Conservation (phyloP, 1,140 invertebrate genomes). For the Rhyzopertha dominica region DNA sequence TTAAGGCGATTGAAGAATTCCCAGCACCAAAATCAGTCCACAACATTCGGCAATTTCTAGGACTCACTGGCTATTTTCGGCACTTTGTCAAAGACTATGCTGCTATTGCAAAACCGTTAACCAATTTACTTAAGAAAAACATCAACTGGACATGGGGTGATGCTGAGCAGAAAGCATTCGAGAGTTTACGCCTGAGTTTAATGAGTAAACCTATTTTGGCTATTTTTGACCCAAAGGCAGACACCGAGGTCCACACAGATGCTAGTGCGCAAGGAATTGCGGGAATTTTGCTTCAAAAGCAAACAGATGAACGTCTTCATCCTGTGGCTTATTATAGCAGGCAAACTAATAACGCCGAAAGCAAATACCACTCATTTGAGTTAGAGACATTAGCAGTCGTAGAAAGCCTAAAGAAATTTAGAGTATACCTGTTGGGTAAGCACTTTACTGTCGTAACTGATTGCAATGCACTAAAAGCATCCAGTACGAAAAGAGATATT, state of each 20-base stretch:
- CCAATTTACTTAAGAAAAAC: constrained; percentile 31
- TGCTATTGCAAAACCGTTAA: constrained; percentile 24
- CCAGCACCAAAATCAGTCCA: constrained; percentile 25
- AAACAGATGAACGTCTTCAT: constrained; percentile 22
- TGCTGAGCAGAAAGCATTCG: constrained; percentile 24
- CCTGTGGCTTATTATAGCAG: constrained; percentile 33
- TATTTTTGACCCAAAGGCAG: constrained; percentile 28
- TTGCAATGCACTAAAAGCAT: constrained; percentile 26
- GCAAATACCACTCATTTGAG: constrained; percentile 32
- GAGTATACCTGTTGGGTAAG: constrained; percentile 22
- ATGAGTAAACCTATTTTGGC: constrained; percentile 27
- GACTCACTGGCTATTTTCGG: constrained; percentile 31
- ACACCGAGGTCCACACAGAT: constrained; percentile 33
- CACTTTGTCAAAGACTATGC: constrained; percentile 30
- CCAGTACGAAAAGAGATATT: constrained; percentile 10
- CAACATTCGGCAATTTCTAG: constrained; percentile 28
- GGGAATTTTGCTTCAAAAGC: constrained; percentile 21
- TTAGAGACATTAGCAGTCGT: constrained; percentile 28
- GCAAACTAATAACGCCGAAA: constrained; percentile 27
- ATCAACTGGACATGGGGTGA: constrained; percentile 19
- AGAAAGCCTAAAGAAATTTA: constrained; percentile 19
- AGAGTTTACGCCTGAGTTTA: constrained; percentile 25
- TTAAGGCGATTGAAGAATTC: constrained; percentile 10
- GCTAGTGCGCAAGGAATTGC: constrained; percentile 29
- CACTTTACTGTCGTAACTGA: constrained; percentile 30